Evolutionary conservation across 2,888 invertebrate species (phyloP), one percentile per base, ranked within the genome.

Genomic region (Daptonema setosum): DNA sequence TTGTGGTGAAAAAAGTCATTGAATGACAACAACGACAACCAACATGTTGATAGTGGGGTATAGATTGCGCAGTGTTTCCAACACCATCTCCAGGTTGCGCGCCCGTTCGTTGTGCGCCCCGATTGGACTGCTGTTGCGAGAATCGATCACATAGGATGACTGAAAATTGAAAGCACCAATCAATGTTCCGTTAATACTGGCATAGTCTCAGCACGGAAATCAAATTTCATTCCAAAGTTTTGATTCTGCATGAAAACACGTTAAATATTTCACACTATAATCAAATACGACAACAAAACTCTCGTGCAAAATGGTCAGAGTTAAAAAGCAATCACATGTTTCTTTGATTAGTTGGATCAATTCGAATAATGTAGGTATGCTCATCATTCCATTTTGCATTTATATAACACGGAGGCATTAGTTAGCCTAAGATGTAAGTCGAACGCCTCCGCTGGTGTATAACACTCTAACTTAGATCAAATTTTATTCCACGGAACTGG

Each of bases 11-110:
- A n/a, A n/a, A n/a, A n/a, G n/a, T n/a, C n/a, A n/a, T n/a, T n/a
- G n/a, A n/a, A n/a, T n/a, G n/a, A n/a, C n/a, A n/a, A n/a, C 35
- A 35, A 35, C n/a, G 28, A 5, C 20, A 54, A 28, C 20, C 8
- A 8, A 28, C 45, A 11, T 54, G 50, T 48, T 17, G 45, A 55
- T 2, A n/a, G 26, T n/a, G 26, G 57, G 54, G 48, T 55, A 58
- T 29, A 29, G 45, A 53, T 28, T 30, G 1, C 48, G 28, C 47
- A 58, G 50, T 22, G 29, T 45, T 3, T 58, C 58, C 47, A 53
- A 29, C 26, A 58, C 41, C 43, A 53, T 20, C 22, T 58, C 58
- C 20, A 53, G 24, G n/a, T 48, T 35, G 22, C 48, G 43, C 2
- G 2, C 17, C 5, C 55, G 30, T 24, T 52, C 52, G 25, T 55